phyloP scores from a whole-genome alignment of 2,113 vertebrate species.

The Anarrhichthys ocellatus region DNA sequence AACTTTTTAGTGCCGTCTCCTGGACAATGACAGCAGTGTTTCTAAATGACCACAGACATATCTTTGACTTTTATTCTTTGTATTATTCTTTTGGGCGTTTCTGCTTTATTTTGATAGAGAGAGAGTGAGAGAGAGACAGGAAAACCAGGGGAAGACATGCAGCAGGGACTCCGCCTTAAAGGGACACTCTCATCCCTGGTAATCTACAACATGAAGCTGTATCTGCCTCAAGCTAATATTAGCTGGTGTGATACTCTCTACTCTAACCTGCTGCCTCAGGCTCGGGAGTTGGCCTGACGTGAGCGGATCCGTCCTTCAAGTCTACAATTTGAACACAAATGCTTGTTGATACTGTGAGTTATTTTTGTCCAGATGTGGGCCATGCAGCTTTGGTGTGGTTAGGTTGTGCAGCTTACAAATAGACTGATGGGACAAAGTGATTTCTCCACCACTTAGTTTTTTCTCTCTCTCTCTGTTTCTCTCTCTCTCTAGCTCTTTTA shows the following conservation, averaged over 20 bases:
- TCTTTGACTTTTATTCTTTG: neutral
- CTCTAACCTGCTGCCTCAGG: neutral
- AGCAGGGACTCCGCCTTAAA: neutral
- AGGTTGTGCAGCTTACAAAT: neutral
- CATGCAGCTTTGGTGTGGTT: neutral
- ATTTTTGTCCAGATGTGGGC: constrained; percentile 10
- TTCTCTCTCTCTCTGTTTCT: neutral
- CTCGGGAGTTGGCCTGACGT: neutral
- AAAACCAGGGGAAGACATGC: neutral
- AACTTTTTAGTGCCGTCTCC: neutral
- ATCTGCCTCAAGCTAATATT: neutral
- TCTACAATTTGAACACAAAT: neutral
- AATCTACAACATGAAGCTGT: neutral
- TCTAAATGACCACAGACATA: neutral
- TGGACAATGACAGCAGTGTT: neutral
- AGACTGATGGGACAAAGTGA: neutral
- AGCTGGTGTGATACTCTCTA: neutral
- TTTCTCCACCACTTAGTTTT: neutral
- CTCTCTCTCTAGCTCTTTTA: neutral
- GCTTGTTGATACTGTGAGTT: constrained; percentile 7
- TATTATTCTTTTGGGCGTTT: neutral
- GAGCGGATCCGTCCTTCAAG: neutral
- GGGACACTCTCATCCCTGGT: too few species aligned
- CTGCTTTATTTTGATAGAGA: neutral
- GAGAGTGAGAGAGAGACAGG: neutral